These are phyloP conservation scores for Orchesellides sinensis DNA, from an alignment of 2,888 invertebrate genomes.

Conservation along the genomic window DNA sequence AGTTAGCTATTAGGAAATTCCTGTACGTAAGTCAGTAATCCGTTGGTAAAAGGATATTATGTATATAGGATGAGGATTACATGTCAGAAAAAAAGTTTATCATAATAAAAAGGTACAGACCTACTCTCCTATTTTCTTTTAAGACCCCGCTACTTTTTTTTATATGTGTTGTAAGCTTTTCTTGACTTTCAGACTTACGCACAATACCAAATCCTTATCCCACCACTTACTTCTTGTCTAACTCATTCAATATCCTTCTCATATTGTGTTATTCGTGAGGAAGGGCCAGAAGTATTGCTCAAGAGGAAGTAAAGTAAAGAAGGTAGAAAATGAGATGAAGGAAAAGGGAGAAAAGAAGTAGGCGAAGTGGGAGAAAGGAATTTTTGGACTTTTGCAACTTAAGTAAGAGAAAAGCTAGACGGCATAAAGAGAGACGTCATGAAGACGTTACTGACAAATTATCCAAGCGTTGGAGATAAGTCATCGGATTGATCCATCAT, in stretches of 20 bases:
- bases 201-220: no score
- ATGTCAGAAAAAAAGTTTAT: no score
- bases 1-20: conserved; percentile 25
- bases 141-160: no score
- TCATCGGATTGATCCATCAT: conserved; percentile 70
- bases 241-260: neutral
- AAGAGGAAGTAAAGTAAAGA: conserved; percentile 26
- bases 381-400: conserved; percentile 49
- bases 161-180: no score
- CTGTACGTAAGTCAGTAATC: no score
- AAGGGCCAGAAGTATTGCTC: conserved; percentile 24
- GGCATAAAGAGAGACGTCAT: conserved; percentile 50
- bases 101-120: no score
- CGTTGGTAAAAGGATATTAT: no score
- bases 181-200: no score
- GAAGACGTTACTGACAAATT: conserved; percentile 68
- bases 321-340: conserved; percentile 12
- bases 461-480: conserved; percentile 67
- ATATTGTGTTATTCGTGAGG: neutral
- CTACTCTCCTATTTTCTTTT: no score
- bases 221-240: neutral
- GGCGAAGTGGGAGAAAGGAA: conserved; percentile 17
- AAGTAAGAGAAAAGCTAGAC: conserved; percentile 19
- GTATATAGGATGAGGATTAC: no score
- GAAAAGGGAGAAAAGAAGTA: neutral